A percentile compares a stretch with the other conserved stretches of the same genome.
phyloP scores from a whole-genome alignment of 2,888 invertebrate genomes.

The Miltochrista miniata region DNA sequence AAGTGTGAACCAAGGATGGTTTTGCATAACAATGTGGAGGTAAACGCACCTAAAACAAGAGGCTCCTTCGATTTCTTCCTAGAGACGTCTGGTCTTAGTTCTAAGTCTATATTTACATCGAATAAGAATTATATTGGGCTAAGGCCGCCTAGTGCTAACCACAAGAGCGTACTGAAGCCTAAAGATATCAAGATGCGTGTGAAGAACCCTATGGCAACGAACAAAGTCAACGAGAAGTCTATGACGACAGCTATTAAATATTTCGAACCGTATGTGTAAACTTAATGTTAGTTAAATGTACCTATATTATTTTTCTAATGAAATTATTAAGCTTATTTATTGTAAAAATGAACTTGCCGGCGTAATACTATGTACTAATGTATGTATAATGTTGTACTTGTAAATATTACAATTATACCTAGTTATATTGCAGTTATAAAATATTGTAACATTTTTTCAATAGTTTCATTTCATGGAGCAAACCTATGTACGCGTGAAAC shows the following conservation, averaged over 20 bases:
- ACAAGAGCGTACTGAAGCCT: constrained; percentile 89
- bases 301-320: constrained; percentile 46
- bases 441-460: constrained; percentile 58
- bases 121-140: constrained; percentile 63
- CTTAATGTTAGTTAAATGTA: constrained; percentile 35
- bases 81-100: constrained; percentile 91
- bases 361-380: constrained; percentile 72
- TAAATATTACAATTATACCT: constrained; percentile 67
- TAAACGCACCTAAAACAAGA: constrained; percentile 67
- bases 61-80: constrained; percentile 89
- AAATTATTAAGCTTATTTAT: constrained; percentile 72
- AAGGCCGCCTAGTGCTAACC: constrained; percentile 87
- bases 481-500: too few relatives aligned
- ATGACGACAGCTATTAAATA: constrained; percentile 83
- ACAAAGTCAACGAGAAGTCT: constrained; percentile 81
- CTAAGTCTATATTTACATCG: constrained; percentile 88
- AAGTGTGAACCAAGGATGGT: constrained; percentile 75
- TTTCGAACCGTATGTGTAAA: constrained; percentile 80
- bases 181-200: constrained; percentile 90
- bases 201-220: constrained; percentile 85
- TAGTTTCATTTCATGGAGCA: constrained; percentile 33
- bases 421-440: constrained; percentile 66
- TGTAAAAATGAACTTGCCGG: constrained; percentile 79
- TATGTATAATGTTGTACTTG: constrained; percentile 77
- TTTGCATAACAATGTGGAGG: constrained; percentile 54